Evolutionary conservation across 2,888 invertebrate genomes (phyloP).

Genomic region (Cosmia trapezina): DNA sequence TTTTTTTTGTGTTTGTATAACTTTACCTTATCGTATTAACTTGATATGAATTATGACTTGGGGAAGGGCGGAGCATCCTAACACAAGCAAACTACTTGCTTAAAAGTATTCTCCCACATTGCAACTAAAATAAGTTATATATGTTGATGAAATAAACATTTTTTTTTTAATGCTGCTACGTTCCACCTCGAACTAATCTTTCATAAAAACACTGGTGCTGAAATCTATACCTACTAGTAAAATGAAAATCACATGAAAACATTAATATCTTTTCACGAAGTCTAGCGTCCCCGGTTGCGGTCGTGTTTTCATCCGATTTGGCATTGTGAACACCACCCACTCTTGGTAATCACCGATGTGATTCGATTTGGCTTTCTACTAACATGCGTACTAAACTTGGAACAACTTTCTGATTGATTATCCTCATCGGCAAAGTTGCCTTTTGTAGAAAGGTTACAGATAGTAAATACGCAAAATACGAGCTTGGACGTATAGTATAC

Average conservation of each 20-base stretch:
- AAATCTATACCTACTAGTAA: background rate
- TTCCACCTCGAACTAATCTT: background rate
- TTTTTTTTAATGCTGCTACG: too few relatives aligned
- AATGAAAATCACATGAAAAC: background rate
- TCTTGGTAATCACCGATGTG: constrained; percentile 4
- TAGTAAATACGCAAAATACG: background rate
- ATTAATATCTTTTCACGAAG: background rate
- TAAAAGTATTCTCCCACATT: too few relatives aligned
- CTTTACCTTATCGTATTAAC: too few relatives aligned
- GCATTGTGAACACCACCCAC: constrained; percentile 7
- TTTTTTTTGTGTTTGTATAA: too few relatives aligned
- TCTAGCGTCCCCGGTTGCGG: background rate
- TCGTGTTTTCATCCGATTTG: constrained; percentile 11
- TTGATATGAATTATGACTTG: too few relatives aligned
- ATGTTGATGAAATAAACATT: too few relatives aligned
- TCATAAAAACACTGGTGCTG: background rate
- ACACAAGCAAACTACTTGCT: too few relatives aligned
- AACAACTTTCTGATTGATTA: constrained; percentile 34
- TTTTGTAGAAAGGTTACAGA: constrained; percentile 2
- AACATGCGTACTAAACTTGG: constrained; percentile 7
- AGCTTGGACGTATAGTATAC: background rate
- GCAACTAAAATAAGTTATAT: too few relatives aligned
- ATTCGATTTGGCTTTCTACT: constrained; percentile 14
- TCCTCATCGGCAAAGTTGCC: constrained; percentile 14
- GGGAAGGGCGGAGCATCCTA: too few relatives aligned